Base-by-base conservation (phyloP, 2,888 invertebrate genomes). In the Agrilus cyanescens region DNA sequence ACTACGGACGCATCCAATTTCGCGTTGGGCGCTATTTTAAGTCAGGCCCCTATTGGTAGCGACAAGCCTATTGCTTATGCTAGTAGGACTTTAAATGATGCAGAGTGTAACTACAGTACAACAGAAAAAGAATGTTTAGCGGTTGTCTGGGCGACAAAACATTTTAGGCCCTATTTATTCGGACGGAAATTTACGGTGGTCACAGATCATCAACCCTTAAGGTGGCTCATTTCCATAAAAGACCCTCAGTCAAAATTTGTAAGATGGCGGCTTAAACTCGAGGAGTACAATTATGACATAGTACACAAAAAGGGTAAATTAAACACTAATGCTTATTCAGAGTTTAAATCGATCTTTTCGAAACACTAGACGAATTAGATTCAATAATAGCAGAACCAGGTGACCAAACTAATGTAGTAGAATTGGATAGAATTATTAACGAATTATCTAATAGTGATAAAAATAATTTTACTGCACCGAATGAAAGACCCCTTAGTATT, bases 161-260 rank as follows among this genome's bases (percentile, higher is more conserved):
- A 55, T 39, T 58, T 57, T 41, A 37, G 54, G 32, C 51, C 53
- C 4, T 57, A 59, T 42, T 30, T 59, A 4, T 53, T 50, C 32
- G 59, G 56, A 8, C 50, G 50, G 29, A 51, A 54, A 40, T 65
- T 67, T 29, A 55, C 45, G 0, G 61, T 67, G 0, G 54, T 59
- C 4, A 66, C 62, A 1, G 66, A 67, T 39, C 65, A 67, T 43
- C 49, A 57, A 38, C 61, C 62, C 2, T 39, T 65, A 3, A 52
- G 48, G 2, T 66, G 61, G 59, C 40, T 65, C 0, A 56, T 62
- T 52, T 55, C 49, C 0, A 33, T 63, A 0, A 63, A 64, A 50
- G 61, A 65, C 7, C 62, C 62, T 1, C 60, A 57, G 18, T 57
- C 59, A 0, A 50, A 54, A 41, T 38, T 62, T 4, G 53, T 61